Conservation (phyloP, 2,888 invertebrate species). For the Lypha dubia region DNA sequence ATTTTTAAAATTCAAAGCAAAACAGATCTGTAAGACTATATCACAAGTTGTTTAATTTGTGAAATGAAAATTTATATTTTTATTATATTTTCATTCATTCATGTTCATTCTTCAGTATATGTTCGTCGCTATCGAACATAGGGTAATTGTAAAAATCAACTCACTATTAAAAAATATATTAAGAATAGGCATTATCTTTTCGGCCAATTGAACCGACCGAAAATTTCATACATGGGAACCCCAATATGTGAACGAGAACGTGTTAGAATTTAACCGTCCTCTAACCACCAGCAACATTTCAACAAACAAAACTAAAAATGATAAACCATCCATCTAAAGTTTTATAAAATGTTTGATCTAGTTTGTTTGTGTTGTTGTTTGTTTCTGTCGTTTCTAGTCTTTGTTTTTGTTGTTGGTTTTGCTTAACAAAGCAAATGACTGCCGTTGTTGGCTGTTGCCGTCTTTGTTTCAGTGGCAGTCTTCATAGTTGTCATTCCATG, state of each 20-base stretch:
- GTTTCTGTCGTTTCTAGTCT: slow-evolving; percentile 58
- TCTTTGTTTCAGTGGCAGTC: slow-evolving; percentile 37
- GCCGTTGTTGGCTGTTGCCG: slow-evolving; percentile 36
- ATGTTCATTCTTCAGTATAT: too few species aligned
- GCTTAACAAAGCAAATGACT: slow-evolving; percentile 57
- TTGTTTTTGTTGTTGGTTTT: slow-evolving; percentile 38
- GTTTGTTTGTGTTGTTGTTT: slow-evolving; percentile 52
- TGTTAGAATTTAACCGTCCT: slow-evolving; percentile 45
- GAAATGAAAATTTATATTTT: too few species aligned
- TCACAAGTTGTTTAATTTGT: too few species aligned
- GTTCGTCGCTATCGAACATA: slow-evolving; percentile 4
- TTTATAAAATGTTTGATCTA: slow-evolving; percentile 65
- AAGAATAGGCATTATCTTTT: slow-evolving; percentile 10
- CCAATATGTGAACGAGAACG: slow-evolving; percentile 8
- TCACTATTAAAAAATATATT: too few species aligned
- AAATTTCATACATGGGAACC: not conserved
- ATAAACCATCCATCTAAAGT: slow-evolving; percentile 54
- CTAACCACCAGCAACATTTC: slow-evolving; percentile 17
- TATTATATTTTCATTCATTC: too few species aligned
- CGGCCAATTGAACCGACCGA: not conserved
- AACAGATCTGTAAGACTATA: too few species aligned
- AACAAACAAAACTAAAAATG: slow-evolving; percentile 24
- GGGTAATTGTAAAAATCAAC: slow-evolving; percentile 15
- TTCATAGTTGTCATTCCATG: slow-evolving; percentile 64
- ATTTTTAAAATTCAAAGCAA: too few species aligned